Conservation (phyloP, 2,797 vertebrate genomes). For the Pitangus sulphuratus region DNA sequence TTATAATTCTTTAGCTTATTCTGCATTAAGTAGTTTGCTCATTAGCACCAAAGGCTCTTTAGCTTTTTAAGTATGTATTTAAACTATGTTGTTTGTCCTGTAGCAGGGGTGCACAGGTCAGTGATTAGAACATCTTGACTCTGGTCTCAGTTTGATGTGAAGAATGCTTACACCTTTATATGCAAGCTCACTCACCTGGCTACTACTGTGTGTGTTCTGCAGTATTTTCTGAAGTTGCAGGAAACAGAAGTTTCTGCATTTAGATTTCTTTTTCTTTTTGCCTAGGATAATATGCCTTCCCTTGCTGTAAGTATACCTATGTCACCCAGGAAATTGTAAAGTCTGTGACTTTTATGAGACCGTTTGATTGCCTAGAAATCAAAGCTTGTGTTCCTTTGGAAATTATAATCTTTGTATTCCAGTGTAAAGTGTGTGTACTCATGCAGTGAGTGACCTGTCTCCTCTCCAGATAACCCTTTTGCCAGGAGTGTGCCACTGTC, state of each 20-base stretch:
- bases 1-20: not conserved
- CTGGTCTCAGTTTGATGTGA: not conserved
- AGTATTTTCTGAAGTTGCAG: not conserved
- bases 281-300: not conserved
- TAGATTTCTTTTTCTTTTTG: not conserved
- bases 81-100: not conserved
- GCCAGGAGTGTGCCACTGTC: not conserved
- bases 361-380: not conserved
- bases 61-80: not conserved
- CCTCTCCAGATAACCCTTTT: not conserved
- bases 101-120: not conserved
- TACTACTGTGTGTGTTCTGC: not conserved
- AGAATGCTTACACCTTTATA: not conserved
- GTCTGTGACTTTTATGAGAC: not conserved
- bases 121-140: not conserved
- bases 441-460: not conserved
- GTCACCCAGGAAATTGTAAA: not conserved
- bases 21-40: not conserved
- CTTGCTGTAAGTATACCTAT: not conserved
- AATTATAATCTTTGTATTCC: not conserved
- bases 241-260: accelerated
- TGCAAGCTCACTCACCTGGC: not conserved
- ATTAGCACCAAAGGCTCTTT: not conserved
- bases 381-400: not conserved
- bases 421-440: not conserved